These are phyloP conservation scores for Glossosoma conforme DNA, from an alignment of 1,140 invertebrate species.

Conservation along the genomic window DNA sequence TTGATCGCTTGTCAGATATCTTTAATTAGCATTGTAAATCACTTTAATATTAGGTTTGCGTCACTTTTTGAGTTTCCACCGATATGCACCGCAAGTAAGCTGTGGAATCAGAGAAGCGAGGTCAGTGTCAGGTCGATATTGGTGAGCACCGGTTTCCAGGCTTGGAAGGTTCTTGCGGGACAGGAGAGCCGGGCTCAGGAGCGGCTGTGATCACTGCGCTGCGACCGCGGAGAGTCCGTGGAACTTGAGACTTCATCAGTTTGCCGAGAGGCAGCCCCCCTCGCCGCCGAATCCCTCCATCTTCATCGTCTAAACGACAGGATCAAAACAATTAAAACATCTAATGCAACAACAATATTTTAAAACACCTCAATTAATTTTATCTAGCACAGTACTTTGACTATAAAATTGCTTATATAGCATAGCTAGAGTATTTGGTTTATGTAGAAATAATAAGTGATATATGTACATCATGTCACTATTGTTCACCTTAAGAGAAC, in stretches of 20 bases:
- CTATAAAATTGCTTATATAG: not conserved
- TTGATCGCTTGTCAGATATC: no score
- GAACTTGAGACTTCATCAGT: slow-evolving; percentile 38
- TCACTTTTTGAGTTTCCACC: no score
- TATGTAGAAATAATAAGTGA: not conserved
- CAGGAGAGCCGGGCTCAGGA: slow-evolving; percentile 20
- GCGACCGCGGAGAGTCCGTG: slow-evolving; percentile 31
- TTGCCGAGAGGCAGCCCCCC: slow-evolving; percentile 44
- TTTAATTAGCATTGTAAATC: no score
- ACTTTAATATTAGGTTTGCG: no score
- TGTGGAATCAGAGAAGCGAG: no score
- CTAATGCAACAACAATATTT: not conserved
- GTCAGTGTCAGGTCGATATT: no score
- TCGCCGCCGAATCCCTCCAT: slow-evolving; percentile 37
- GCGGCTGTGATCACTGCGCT: slow-evolving; percentile 25
- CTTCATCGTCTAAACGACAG: slow-evolving; percentile 38
- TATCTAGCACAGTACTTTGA: not conserved
- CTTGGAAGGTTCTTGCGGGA: no score
- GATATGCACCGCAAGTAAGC: no score
- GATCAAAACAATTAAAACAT: not conserved
- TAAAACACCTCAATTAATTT: not conserved
- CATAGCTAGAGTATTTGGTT: not conserved
- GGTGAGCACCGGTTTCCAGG: no score
- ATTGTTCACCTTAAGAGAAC: no score
- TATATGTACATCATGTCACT: slow-evolving; percentile 1